Percentiles rank a stretch among this genome's conserved stretches.
phyloP scores from a whole-genome alignment of 2,888 invertebrate species.

The Pocota personata region DNA sequence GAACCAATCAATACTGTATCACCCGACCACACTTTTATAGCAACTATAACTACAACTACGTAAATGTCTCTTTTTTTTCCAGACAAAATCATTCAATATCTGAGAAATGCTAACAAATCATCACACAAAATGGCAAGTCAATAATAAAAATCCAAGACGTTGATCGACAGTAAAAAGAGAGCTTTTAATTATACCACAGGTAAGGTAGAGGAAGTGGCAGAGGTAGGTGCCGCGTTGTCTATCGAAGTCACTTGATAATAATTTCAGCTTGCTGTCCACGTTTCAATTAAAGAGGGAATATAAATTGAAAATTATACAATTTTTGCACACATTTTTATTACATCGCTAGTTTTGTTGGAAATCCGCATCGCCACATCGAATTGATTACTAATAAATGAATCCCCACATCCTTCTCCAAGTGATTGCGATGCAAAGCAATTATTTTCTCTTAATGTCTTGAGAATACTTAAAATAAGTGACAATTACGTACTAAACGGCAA shows the following conservation, averaged over 20 bases:
- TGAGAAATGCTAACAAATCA: conserved; percentile 44
- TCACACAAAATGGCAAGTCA: conserved; percentile 35
- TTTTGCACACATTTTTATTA: conserved; percentile 45
- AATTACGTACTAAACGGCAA: conserved; percentile 18
- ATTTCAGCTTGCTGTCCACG: conserved; percentile 56
- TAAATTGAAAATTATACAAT: conserved; percentile 64
- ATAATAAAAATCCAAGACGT: conserved; percentile 49
- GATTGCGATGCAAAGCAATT: conserved; percentile 22
- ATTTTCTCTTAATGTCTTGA: conserved; percentile 26
- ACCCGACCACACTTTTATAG: neutral
- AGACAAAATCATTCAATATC: conserved; percentile 32
- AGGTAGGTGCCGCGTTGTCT: conserved; percentile 65
- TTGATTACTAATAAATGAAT: conserved; percentile 12
- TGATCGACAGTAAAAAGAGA: conserved; percentile 44
- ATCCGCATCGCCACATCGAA: neutral
- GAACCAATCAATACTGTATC: conserved; percentile 1
- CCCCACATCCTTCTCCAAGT: conserved; percentile 28
- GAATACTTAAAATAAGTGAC: conserved; percentile 24
- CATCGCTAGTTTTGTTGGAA: neutral
- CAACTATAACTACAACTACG: neutral
- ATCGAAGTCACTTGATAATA: conserved; percentile 35
- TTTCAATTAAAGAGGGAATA: conserved; percentile 63
- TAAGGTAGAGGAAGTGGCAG: neutral
- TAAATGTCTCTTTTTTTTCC: neutral
- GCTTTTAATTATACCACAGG: conserved; percentile 48